Evolutionary conservation across 2,888 invertebrate species (phyloP), one percentile per base, ranked within the genome.

Genomic region (Drosophila glabriapex): DNA sequence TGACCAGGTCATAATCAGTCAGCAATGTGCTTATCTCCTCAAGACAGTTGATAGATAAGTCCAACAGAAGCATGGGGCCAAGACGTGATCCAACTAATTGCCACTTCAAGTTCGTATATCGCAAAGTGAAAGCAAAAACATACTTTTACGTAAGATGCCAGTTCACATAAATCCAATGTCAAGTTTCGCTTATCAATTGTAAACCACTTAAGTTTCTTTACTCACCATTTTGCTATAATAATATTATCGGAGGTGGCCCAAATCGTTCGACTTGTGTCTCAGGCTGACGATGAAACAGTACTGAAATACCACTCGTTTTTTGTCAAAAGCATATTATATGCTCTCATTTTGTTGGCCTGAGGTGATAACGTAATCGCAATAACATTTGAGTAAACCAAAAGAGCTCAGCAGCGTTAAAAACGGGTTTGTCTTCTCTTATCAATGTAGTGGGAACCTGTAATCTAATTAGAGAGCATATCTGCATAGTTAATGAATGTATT

Each of bases 191-290:
- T 41, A 58, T 58, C 58, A 43, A 22, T 31, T 43, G 16, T 3
- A 3, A 29, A 29, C 0, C 25, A 37, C 4, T 16, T 41, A 35
- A 19, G 22, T 29, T 41, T 41, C 16, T 5, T 41, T 46, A 54
- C 19, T 12, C 35, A 68, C 67, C 67, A 68, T 68, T 29, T 31
- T 16, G 33, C 22, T n/a, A 16, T 35, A 29, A 2, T n/a, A 25
- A 3, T 35, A 16, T 35, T 37, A 37, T 37, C 31, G 7, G 0
- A 4, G 22, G 1, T 6, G 22, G 25, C 14, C 14, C 3, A 16
- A 33, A n/a, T 7, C 19, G 37, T 1, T 35, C 31, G 19, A 39
- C 37, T 25, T 67, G 65, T 25, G 12, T 25, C 37, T 37, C 46
- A 1, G 12, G 3, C 66, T 37, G 37, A 3, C 25, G 4, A 25